phyloP scores from a whole-genome alignment of 2,888 invertebrate genomes.

The Tigriopus californicus region DNA sequence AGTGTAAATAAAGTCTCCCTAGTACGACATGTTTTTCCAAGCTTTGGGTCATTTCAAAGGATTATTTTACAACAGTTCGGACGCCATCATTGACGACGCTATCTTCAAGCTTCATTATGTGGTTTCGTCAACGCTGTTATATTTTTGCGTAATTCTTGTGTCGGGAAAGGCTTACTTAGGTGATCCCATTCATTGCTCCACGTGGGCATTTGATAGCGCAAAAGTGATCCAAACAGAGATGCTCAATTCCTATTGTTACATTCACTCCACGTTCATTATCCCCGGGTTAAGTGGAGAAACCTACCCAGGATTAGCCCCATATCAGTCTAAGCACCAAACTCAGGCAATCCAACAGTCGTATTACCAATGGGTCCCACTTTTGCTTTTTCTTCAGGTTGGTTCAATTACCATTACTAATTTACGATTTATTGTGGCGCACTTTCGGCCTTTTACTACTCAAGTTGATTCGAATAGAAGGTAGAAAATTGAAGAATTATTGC shows the following conservation, averaged over 20 bases:
- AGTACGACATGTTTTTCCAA: no score
- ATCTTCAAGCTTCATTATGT: constrained; percentile 77
- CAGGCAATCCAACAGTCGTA: constrained; percentile 19
- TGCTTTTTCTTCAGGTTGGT: constrained; percentile 19
- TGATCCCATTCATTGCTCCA: constrained; percentile 32
- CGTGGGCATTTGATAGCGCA: constrained; percentile 16
- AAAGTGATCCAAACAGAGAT: constrained; percentile 17
- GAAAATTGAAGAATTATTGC: no score
- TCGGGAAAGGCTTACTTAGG: constrained; percentile 32
- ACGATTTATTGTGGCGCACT: no score
- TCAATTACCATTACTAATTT: no score
- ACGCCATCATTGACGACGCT: constrained; percentile 74
- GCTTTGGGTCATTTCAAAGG: not conserved
- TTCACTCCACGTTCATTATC: constrained; percentile 74
- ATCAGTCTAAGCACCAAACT: not conserved
- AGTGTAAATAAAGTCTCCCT: no score
- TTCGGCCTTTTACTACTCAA: no score
- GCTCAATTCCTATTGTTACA: constrained; percentile 45
- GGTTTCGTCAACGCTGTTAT: constrained; percentile 26
- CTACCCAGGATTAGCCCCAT: no score
- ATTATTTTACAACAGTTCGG: constrained; percentile 28
- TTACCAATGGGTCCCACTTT: constrained; percentile 20
- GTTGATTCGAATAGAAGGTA: no score
- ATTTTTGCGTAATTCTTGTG: constrained; percentile 30
- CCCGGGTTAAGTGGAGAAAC: constrained; percentile 29